Base-by-base conservation (phyloP, 1,140 invertebrate species). In the Lutraria rhynchaena region DNA sequence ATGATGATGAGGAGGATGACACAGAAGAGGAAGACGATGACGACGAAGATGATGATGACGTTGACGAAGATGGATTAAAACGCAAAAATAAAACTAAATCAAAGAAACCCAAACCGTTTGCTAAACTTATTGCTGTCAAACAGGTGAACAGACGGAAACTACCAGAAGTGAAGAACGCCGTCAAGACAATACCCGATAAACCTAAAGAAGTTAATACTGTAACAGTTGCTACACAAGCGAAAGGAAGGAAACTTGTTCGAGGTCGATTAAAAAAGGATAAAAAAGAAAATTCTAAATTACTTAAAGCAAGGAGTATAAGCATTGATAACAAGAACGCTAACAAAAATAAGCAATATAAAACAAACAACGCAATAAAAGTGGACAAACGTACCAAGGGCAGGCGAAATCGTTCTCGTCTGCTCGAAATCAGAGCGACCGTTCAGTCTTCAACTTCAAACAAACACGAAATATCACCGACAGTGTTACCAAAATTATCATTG, bases 381-480 rank as follows among this genome's bases (percentile, higher is more conserved):
- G 58, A 67, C 22, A 78, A 78, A 44, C 19, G 44, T 22, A 15
- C 19, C 2, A 80, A 29, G 70, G 17, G 3, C 22, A 80, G 31
- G 33, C n/a, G 37, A 33, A 60, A 61, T 70, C 1, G 63, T 29
- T 31, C 76, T 22, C 63, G 76, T n/a, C 49, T 80, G 4, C 41
- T 80, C n/a, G 76, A 80, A 70, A 80, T 80, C 11, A 49, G 51
- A 41, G 76, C 76, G 19, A 80, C 76, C 17, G 65, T 80, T 2
- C 33, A 70, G 27, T 19, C 49, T 13, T 19, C 13, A 19, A 4
- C 19, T 13, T 11, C 3, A 33, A 29, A 49, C n/a, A 4, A 1
- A 31, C 22, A 67, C 3, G 27, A 19, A n/a, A 13, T 15, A n/a
- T 41, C 29, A 33, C 13, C 44, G 33, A 63, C 44, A 9, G 37